Conservation (phyloP, 2,797 vertebrate species). For the Schizopygopsis pylzovi region DNA sequence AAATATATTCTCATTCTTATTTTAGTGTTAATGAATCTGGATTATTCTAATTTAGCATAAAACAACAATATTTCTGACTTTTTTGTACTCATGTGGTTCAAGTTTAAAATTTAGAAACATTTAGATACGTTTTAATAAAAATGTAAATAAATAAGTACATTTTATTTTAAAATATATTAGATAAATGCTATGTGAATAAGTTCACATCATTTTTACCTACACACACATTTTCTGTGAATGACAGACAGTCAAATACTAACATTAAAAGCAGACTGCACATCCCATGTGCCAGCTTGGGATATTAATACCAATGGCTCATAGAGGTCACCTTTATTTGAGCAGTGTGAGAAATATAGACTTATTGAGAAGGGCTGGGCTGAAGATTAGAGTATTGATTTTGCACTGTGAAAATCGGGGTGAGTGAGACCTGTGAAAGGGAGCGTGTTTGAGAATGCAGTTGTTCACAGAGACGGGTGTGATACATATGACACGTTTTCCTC, state of each 20-base stretch:
- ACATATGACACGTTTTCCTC: slow-evolving; percentile 37
- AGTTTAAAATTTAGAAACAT: neutral
- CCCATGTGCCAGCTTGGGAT: slow-evolving; percentile 38
- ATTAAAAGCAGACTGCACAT: slow-evolving; percentile 19
- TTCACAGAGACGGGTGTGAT: slow-evolving; percentile 28
- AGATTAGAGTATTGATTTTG: slow-evolving; percentile 75
- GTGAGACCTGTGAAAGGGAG: slow-evolving; percentile 48
- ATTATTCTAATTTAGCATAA: neutral
- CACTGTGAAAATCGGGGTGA: slow-evolving; percentile 63
- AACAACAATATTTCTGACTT: neutral
- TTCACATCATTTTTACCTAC: neutral
- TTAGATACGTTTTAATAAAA: neutral
- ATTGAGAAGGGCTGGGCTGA: slow-evolving; percentile 62
- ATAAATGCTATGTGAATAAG: neutral
- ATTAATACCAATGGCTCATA: slow-evolving; percentile 52
- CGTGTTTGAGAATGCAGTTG: slow-evolving; percentile 22
- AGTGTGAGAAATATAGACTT: slow-evolving; percentile 60
- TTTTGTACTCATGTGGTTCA: neutral
- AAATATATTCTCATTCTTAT: neutral
- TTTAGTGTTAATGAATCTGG: neutral
- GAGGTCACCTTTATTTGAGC: slow-evolving; percentile 48
- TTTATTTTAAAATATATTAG: neutral
- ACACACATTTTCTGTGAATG: neutral
- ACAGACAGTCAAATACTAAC: neutral
- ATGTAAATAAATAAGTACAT: neutral